Evolutionary conservation across 2,888 invertebrate species (phyloP).

Genomic region (Galerucella pusilla): DNA sequence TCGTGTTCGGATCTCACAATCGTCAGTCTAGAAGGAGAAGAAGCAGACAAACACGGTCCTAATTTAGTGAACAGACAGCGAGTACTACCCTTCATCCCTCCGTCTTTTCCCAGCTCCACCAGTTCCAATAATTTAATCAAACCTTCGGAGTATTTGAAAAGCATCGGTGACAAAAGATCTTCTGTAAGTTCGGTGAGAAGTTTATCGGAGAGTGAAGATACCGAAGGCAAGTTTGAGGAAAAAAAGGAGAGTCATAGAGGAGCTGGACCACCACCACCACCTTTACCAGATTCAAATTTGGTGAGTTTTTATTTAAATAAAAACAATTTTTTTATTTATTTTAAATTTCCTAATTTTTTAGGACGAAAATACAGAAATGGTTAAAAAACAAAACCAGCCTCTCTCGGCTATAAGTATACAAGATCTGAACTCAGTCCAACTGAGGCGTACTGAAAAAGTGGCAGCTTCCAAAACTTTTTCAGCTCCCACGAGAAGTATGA

Average conservation of each 20-base stretch:
- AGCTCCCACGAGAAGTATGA: slow-evolving; percentile 81
- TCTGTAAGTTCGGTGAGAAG: slow-evolving; percentile 65
- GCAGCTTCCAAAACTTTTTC: slow-evolving; percentile 84
- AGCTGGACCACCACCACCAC: slow-evolving; percentile 69
- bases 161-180: slow-evolving; percentile 76
- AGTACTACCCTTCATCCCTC: slow-evolving; percentile 90
- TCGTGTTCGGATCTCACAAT: slow-evolving; percentile 65
- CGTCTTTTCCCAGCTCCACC: slow-evolving; percentile 80
- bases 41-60: slow-evolving; percentile 60
- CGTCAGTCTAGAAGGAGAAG: slow-evolving; percentile 68
- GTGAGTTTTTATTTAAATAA: slow-evolving; percentile 9
- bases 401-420: slow-evolving; percentile 89
- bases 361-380: slow-evolving; percentile 48
- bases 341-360: slow-evolving; percentile 11
- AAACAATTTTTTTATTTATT: neutral
- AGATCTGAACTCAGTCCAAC: slow-evolving; percentile 85
- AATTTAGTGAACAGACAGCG: slow-evolving; percentile 87
- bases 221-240: slow-evolving; percentile 51
- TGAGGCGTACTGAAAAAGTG: slow-evolving; percentile 80
- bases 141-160: slow-evolving; percentile 90
- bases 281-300: slow-evolving; percentile 46
- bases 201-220: slow-evolving; percentile 61
- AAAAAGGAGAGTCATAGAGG: slow-evolving; percentile 38
- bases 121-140: slow-evolving; percentile 88
- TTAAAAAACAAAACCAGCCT: slow-evolving; percentile 75